Evolutionary conservation across 2,888 invertebrate species (phyloP), one percentile per base, ranked within the genome.

Genomic region (Drosophila meridiana): DNA sequence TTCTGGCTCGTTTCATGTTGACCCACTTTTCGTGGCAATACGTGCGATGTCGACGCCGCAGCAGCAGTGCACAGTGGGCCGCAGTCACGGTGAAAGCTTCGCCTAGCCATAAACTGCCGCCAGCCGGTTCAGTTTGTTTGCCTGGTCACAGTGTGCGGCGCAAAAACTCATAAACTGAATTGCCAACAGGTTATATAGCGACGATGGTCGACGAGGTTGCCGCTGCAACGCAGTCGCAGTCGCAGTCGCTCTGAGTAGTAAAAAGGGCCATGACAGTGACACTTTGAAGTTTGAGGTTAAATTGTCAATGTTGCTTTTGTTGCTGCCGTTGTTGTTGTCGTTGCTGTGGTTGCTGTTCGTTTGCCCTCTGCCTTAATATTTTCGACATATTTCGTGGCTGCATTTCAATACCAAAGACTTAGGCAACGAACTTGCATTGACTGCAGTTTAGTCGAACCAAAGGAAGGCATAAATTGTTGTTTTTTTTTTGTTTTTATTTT

Each of bases 261-360:
- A 91, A 90, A 91, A 92, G 91, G 91, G 91, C 92, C 92, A 90
- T 91, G 91, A 91, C 91, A 91, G 91, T 91, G 91, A 92, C 91
- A 91, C 89, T 91, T 86, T 90, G 89, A 90, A 91, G 91, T 91
- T 91, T 90, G 92, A 91, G 91, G 91, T 91, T 91, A 86, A 84
- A 84, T 83, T 80, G 78, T 83, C 89, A 85, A 80, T 89, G 87
- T 73, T 79, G 73, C 68, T 67, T 76, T 53, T 42, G 69, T 59
- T 70, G 69, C 55, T 73, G 68, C 42, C 67, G 48, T 65, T 38
- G 66, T 58, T 73, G 53, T 63, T 71, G 52, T 63, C 58, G 40
- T 56, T 42, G 69, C 48, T 74, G 70, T 45, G 58, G 52, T 64
- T 66, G 64, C 65, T 72, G 53, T 61, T 62, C 47, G 48, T 30